These are phyloP conservation scores for Elgaria multicarinata DNA, from an alignment of 2,113 vertebrate genomes.

Conservation along the genomic window DNA sequence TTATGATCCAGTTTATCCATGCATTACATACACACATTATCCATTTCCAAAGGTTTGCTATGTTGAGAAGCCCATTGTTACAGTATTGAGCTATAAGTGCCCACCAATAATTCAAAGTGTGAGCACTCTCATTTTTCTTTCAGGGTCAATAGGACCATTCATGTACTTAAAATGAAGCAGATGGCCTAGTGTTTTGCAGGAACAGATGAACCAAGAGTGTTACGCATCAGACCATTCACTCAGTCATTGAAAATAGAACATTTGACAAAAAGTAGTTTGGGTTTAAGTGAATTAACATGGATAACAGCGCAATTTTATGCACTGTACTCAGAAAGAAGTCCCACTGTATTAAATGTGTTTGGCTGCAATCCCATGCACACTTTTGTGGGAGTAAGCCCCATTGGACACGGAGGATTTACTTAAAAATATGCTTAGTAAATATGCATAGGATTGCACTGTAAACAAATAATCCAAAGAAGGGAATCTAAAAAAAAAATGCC, in stretches of 20 bases:
- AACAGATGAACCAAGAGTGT: background rate
- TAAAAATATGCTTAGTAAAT: too few species aligned
- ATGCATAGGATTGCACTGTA: background rate
- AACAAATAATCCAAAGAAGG: constrained; percentile 1
- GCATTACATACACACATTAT: background rate
- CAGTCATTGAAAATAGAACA: background rate
- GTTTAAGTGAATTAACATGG: background rate
- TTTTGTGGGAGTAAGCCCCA: background rate
- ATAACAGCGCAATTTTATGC: background rate
- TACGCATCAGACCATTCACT: background rate
- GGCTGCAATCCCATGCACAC: background rate
- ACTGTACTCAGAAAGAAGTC: background rate
- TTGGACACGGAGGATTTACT: background rate
- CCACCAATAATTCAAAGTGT: background rate
- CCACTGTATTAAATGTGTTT: background rate
- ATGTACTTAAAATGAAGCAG: background rate
- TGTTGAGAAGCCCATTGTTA: background rate
- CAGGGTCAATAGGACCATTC: background rate
- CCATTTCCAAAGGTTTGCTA: background rate
- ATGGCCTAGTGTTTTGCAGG: background rate
- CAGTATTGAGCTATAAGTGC: background rate
- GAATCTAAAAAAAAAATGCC: background rate
- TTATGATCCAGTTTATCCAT: background rate
- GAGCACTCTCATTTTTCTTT: background rate
- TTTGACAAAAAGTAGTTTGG: background rate